Base-by-base conservation (phyloP, 2,888 invertebrate species). In the Tolmerus cingulatus region DNA sequence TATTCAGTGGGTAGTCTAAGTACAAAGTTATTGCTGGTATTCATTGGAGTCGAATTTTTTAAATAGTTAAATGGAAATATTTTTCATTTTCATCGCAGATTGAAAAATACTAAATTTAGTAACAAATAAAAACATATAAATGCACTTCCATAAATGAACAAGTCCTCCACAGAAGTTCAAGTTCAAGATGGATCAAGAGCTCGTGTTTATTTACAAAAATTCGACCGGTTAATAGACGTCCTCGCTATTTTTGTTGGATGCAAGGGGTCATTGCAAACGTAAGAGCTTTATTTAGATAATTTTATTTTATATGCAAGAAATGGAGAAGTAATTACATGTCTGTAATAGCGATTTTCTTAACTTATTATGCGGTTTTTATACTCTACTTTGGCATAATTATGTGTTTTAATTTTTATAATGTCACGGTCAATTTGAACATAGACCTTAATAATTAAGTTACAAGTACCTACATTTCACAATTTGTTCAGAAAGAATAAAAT, bases 261-360 rank as follows among this genome's bases (percentile, higher is more conserved):
- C 79, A 27, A 79, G 27, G 46, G 79, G 46, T 79, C 79, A 79
- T 55, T 79, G 79, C 30, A 51, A 79, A 79, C 51, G 79, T 79
- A 51, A 51, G 51, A 34, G 23, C 23, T 79, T 51, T 79, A 51
- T 40, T 43, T 40, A 12, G 4, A 46, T 79, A 23, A 27, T 19
- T 76, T 37, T n/a, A n/a, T 51, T 51, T 51, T 51, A 66, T 23
- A 66, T 51, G 51, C 51, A 1, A 5, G 19, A n/a, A 51, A 51
- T 51, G 66, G 12, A 55, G 8, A 55, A 55, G 7, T 19, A 37
- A 40, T 12, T 12, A 40, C 2, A 40, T 40, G 12, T 40, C 0
- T 7, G 40, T 2, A 9, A 40, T 40, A 40, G 12, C 37, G 12
- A 7, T 66, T 66, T 19, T 23, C n/a, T 23, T 23, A 7, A 66